phyloP scores from a whole-genome alignment of 2,888 invertebrate species.

The Agriopis marginaria region DNA sequence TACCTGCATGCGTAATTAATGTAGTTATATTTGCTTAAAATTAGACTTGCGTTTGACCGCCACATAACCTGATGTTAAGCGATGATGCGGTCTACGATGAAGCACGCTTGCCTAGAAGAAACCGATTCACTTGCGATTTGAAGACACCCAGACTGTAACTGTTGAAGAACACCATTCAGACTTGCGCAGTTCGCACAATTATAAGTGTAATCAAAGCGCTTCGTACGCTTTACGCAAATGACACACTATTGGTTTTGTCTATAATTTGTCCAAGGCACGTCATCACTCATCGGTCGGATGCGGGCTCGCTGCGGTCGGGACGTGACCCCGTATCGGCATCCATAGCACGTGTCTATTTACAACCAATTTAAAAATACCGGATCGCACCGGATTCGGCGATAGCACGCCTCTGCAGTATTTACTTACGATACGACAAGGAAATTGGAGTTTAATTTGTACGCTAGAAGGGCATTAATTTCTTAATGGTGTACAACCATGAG shows the following conservation, averaged over 20 bases:
- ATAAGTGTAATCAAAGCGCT: no score
- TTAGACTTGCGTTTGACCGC: no score
- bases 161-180: no score
- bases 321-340: conserved; percentile 19
- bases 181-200: no score
- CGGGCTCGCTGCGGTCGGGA: conserved; percentile 5
- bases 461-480: background rate
- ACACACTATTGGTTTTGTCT: background rate
- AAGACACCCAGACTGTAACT: no score
- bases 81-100: no score
- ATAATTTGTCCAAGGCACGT: background rate
- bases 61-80: no score
- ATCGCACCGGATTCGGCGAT: conserved; percentile 16
- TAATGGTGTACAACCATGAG: background rate
- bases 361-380: conserved; percentile 25
- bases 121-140: no score
- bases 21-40: no score
- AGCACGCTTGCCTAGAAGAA: no score
- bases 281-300: conserved; percentile 25
- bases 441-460: background rate
- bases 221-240: background rate
- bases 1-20: no score
- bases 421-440: conserved; percentile 31
- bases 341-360: conserved; percentile 16
- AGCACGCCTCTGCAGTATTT: conserved; percentile 3